Conservation (phyloP, 2,113 vertebrate genomes). For the Larimichthys polyactis region DNA sequence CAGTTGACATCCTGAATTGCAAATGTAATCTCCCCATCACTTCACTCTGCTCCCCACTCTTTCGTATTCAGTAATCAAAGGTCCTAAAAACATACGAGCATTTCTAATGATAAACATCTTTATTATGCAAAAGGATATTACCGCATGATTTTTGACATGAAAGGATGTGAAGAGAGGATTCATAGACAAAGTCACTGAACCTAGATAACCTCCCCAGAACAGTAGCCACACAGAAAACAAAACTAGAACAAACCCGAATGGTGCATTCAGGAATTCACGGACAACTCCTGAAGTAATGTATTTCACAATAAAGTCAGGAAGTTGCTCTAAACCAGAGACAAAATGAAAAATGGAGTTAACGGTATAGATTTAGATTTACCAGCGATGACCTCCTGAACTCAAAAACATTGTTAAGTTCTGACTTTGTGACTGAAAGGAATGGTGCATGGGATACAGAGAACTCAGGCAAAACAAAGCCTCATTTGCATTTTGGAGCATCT, state of each 20-base stretch:
- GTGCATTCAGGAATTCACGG: not conserved
- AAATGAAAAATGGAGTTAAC: not conserved
- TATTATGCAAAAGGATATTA: not conserved
- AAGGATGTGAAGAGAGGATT: not conserved
- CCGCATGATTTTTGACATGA: not conserved
- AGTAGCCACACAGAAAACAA: not conserved
- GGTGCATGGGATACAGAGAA: not conserved
- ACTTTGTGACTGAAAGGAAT: not conserved
- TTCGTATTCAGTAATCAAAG: not conserved
- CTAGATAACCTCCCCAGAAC: not conserved
- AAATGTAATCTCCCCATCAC: constrained; percentile 28
- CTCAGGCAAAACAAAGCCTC: not conserved
- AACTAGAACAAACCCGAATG: not conserved
- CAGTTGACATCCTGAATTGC: constrained; percentile 27
- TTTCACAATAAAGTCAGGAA: not conserved
- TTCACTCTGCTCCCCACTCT: not conserved
- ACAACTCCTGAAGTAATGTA: not conserved
- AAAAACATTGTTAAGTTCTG: not conserved
- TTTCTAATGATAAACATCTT: not conserved
- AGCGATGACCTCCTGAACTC: not conserved
- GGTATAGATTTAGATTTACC: no score
- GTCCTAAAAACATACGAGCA: not conserved
- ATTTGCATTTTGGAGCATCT: not conserved
- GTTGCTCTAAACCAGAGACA: not conserved
- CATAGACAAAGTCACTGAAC: not conserved